Evolutionary conservation across 1,140 invertebrate genomes (phyloP).

Genomic region (Drosophila quadrilineata): DNA sequence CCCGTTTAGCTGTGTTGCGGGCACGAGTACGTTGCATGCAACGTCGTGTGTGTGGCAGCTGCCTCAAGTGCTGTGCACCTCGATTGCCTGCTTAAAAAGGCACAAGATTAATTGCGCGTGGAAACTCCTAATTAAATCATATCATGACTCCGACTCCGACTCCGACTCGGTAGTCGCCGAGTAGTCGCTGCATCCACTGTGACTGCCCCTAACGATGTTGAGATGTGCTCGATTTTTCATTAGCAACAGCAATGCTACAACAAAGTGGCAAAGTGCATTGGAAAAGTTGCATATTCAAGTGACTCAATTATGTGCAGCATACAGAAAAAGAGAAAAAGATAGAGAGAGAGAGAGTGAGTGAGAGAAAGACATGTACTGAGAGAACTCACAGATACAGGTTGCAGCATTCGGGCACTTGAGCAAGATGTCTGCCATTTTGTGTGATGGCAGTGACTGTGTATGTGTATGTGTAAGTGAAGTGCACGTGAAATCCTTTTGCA

Average conservation of each 20-base stretch:
- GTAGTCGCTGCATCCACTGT: neutral
- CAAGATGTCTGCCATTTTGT: conserved; percentile 74
- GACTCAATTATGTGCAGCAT: conserved; percentile 64
- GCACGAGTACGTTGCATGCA: conserved; percentile 10
- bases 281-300: conserved; percentile 77
- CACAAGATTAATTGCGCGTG: conserved; percentile 71
- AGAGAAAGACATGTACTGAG: conserved; percentile 14
- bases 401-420: conserved; percentile 45
- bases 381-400: conserved; percentile 52
- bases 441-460: conserved; percentile 11
- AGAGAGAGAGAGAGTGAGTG: conserved; percentile 1
- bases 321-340: conserved; percentile 2
- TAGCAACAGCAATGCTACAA: conserved; percentile 9
- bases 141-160: conserved; percentile 34
- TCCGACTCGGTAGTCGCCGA: neutral
- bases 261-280: conserved; percentile 42
- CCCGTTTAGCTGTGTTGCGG: neutral
- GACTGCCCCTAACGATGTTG: conserved; percentile 54
- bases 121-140: conserved; percentile 77
- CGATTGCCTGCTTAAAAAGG: conserved; percentile 30
- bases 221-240: conserved; percentile 57
- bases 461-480: conserved; percentile 32
- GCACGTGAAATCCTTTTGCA: conserved; percentile 74
- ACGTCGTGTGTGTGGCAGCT: no score
- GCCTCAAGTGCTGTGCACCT: conserved; percentile 32